Conservation (phyloP, 2,797 vertebrate species). For the Garrulus glandarius region DNA sequence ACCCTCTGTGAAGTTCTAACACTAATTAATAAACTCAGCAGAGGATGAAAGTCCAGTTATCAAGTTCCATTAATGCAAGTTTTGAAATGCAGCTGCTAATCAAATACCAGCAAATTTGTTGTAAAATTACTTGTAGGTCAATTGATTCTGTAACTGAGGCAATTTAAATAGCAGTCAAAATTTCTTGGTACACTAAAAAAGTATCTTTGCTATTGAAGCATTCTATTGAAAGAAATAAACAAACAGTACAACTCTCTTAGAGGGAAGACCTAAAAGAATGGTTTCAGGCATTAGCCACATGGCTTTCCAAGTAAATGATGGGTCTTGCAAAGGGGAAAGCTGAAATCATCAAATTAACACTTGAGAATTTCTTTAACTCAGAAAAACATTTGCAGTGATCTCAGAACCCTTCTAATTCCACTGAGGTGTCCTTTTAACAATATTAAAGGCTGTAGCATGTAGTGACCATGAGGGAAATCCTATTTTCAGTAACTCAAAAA, state of each 20-base stretch:
- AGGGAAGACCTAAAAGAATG: background rate
- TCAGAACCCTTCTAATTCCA: background rate
- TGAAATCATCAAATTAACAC: background rate
- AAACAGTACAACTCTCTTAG: background rate
- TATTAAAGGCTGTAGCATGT: background rate
- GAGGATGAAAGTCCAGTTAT: background rate
- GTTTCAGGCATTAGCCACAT: background rate
- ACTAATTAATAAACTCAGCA: background rate
- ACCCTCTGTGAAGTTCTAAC: background rate
- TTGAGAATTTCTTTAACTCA: background rate
- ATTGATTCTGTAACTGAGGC: background rate
- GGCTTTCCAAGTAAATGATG: background rate
- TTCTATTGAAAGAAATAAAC: background rate
- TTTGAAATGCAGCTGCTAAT: background rate
- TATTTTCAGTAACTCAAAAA: background rate
- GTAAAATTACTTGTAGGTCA: background rate
- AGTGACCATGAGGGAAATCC: background rate
- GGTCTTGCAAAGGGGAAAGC: background rate
- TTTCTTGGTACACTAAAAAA: background rate
- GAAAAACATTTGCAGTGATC: background rate
- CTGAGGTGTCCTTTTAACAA: background rate
- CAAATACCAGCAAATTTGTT: background rate
- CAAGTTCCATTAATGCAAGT: background rate
- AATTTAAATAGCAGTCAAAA: background rate
- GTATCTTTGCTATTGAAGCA: background rate